Evolutionary conservation across 2,797 vertebrate species (phyloP).

Genomic region (Tragelaphus oryx): DNA sequence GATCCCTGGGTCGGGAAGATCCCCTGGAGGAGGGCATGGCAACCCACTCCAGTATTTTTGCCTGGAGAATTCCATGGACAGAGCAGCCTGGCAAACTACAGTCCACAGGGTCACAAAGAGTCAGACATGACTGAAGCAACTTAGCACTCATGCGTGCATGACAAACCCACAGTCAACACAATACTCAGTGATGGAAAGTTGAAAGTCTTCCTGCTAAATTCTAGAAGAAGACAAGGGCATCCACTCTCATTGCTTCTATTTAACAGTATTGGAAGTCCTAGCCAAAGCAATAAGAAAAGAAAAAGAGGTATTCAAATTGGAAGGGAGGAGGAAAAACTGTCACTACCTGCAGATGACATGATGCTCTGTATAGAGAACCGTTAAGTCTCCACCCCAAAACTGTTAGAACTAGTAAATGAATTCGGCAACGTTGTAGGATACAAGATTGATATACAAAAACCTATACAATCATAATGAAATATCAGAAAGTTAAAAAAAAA

Average conservation of each 20-base stretch:
- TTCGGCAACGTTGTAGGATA: neutral
- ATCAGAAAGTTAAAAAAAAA: neutral
- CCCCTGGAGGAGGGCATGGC: neutral
- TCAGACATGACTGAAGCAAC: neutral
- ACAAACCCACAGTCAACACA: neutral
- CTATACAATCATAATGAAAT: neutral
- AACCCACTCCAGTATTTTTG: neutral
- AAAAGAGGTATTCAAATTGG: neutral
- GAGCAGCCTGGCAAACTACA: neutral
- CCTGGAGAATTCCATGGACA: neutral
- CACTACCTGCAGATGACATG: neutral
- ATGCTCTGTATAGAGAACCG: neutral
- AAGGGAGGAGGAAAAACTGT: neutral
- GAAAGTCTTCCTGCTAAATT: neutral
- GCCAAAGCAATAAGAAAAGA: neutral
- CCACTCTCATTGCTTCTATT: neutral
- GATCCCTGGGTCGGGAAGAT: neutral
- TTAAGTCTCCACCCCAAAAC: neutral
- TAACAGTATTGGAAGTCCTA: neutral
- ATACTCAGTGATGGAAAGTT: neutral
- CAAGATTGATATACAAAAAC: neutral
- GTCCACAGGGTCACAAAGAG: neutral
- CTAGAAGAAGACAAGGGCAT: neutral
- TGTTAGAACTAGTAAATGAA: neutral
- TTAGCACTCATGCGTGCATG: neutral